phyloP scores from a whole-genome alignment of 2,888 invertebrate species.

The Tenthredo distinguenda region DNA sequence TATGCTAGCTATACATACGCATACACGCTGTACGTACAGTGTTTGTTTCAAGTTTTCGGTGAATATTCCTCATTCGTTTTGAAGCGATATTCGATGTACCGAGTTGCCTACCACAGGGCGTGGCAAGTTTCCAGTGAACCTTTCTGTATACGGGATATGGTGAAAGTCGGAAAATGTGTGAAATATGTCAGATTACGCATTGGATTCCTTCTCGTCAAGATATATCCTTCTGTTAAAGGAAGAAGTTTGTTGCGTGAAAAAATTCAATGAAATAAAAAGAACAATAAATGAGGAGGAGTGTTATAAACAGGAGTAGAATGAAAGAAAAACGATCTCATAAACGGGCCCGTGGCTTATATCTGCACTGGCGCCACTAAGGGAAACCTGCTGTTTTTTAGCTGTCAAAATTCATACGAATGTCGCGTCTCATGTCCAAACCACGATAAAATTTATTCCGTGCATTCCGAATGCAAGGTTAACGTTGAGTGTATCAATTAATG shows the following conservation, averaged over 20 bases:
- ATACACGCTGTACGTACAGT: neutral
- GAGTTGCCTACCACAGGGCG: no score
- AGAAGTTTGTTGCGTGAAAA: neutral
- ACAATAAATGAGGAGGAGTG: neutral
- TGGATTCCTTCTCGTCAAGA: neutral
- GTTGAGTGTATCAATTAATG: neutral
- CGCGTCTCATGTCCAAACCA: neutral
- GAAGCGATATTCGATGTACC: no score
- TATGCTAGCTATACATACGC: neutral
- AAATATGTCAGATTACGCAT: neutral
- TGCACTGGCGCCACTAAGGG: neutral
- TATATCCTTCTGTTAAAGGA: neutral
- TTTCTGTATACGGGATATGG: no score
- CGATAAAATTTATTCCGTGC: constrained; percentile 4
- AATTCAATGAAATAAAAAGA: neutral
- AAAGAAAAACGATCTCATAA: neutral
- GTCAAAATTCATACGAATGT: constrained; percentile 11
- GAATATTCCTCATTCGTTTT: no score
- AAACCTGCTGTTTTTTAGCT: constrained; percentile 3
- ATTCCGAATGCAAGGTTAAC: neutral
- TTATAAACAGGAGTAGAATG: neutral
- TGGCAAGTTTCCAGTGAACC: no score
- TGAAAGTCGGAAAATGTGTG: neutral
- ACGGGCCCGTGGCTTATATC: neutral
- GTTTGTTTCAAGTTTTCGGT: no score